phyloP scores from a whole-genome alignment of 2,113 vertebrate genomes.

The Spilogale gracilis region DNA sequence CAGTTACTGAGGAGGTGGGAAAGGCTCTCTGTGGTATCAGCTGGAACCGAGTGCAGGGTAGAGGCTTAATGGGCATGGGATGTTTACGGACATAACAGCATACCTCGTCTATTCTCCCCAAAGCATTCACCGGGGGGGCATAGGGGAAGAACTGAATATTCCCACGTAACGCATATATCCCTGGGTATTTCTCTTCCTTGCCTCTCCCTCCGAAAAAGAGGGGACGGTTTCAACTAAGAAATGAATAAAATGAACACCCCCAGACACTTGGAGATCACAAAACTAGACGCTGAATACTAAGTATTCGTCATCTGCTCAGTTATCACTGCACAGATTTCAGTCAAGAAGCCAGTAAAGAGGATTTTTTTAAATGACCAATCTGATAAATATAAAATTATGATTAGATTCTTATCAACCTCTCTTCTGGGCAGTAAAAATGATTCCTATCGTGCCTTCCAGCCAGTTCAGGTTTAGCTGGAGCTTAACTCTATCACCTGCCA shows the following conservation, averaged over 20 bases:
- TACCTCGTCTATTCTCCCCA: too few relatives aligned
- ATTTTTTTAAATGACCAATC: neutral
- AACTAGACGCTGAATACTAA: neutral
- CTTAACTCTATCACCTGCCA: neutral
- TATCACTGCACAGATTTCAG: neutral
- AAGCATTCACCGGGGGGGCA: neutral
- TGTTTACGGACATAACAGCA: accelerated
- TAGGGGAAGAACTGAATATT: neutral
- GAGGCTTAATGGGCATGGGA: neutral
- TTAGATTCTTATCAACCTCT: neutral
- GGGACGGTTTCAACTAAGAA: neutral
- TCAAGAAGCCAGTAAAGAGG: neutral
- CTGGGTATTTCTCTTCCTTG: neutral
- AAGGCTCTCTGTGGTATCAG: too few relatives aligned
- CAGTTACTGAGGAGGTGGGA: accelerated
- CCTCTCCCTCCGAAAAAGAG: neutral
- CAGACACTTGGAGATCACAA: neutral
- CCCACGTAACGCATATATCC: neutral
- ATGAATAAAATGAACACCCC: neutral
- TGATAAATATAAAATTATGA: neutral
- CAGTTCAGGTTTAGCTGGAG: accelerated
- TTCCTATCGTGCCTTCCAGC: neutral
- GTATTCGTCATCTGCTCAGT: neutral
- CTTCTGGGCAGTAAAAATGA: neutral
- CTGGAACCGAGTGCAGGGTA: accelerated